Conservation (phyloP, 2,888 invertebrate species). For the Calameuta filiformis region DNA sequence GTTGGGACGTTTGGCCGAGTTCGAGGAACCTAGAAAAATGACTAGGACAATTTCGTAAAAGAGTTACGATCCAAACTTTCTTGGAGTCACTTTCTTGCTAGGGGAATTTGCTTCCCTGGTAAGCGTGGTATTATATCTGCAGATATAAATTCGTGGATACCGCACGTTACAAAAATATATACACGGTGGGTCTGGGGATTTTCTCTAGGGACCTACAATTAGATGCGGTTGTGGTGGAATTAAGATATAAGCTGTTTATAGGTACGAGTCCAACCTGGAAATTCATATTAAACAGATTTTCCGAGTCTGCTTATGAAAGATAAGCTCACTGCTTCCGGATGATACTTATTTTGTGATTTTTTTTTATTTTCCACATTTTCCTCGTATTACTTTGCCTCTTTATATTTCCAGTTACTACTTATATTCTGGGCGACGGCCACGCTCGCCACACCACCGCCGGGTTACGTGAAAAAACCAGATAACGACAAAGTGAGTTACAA, state of each 20-base stretch:
- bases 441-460: constrained; percentile 61
- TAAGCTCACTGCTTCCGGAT: background rate
- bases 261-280: constrained; percentile 18
- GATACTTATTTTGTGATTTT: background rate
- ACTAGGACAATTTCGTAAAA: no score
- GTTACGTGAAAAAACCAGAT: constrained; percentile 61
- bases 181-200: no score
- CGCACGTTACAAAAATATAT: no score
- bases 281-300: background rate
- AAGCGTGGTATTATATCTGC: no score
- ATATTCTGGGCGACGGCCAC: constrained; percentile 55
- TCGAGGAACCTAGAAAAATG: no score
- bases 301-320: background rate
- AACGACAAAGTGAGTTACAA: constrained; percentile 54
- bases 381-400: background rate
- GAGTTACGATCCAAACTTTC: no score
- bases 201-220: constrained; percentile 15
- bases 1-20: no score
- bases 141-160: no score
- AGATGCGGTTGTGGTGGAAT: constrained; percentile 39
- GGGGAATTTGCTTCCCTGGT: no score
- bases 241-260: constrained; percentile 43
- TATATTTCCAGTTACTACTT: constrained; percentile 59
- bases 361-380: no score
- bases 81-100: no score